These are phyloP conservation scores for Megatriorchis doriae DNA, from an alignment of 2,113 vertebrate genomes.

Conservation along the genomic window DNA sequence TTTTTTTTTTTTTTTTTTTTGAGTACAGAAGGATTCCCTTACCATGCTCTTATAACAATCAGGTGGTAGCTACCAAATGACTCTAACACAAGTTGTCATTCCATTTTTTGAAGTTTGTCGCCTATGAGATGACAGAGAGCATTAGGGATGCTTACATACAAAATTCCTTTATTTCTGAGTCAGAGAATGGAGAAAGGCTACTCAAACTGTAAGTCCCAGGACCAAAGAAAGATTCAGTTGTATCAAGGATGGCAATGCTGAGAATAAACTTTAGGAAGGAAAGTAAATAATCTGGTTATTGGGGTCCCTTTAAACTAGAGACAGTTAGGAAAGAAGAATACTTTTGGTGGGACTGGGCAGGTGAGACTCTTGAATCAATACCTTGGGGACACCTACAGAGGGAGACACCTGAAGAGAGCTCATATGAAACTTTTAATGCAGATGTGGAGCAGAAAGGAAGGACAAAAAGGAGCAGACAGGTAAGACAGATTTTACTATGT, in stretches of 20 bases:
- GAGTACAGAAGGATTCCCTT: neutral
- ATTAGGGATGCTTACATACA: neutral
- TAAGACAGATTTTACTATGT: neutral
- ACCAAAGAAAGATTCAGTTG: accelerated
- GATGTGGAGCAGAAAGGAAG: neutral
- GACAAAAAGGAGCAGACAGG: neutral
- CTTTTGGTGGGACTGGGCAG: accelerated
- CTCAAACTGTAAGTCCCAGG: neutral
- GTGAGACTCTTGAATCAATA: neutral
- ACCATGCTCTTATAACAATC: neutral
- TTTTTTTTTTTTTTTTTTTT: neutral
- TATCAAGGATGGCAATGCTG: accelerated
- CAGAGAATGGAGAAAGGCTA: accelerated
- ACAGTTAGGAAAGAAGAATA: neutral
- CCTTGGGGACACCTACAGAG: too few species aligned
- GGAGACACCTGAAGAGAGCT: neutral
- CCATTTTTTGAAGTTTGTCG: neutral
- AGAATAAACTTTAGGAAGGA: neutral
- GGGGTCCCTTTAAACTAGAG: neutral
- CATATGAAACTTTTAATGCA: neutral
- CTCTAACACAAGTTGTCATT: neutral
- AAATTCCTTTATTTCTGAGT: neutral
- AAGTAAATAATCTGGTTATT: neutral
- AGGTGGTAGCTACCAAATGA: neutral
- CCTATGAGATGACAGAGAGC: neutral